phyloP scores from a whole-genome alignment of 92 coral and sea anemone species.

The Metridium senile region DNA sequence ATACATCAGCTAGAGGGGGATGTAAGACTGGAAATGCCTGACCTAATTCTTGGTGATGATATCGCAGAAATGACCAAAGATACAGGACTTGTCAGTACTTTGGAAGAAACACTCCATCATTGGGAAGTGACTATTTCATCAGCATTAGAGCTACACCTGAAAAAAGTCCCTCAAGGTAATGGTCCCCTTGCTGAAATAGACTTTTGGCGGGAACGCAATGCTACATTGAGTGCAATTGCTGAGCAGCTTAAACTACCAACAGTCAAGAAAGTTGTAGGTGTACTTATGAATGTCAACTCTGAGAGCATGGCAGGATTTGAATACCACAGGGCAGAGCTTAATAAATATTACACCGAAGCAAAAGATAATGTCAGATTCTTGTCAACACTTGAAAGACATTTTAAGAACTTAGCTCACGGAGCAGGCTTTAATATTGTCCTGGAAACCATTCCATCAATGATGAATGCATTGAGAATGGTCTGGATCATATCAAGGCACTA shows the following conservation, averaged over 20 bases:
- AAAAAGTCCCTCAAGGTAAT: conserved; percentile 95
- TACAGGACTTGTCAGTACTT: conserved; percentile 54
- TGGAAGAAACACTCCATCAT: conserved; percentile 91
- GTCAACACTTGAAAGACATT: conserved; percentile 95
- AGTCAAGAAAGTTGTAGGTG: conserved; percentile 87
- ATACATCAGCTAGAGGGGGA: conserved; percentile 98
- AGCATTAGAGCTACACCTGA: conserved; percentile 86
- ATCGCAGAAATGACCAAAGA: conserved; percentile 86
- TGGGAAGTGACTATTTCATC: conserved; percentile 97
- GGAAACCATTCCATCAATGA: conserved; percentile 99
- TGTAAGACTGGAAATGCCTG: conserved; percentile 91
- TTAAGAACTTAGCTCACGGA: conserved; percentile 96
- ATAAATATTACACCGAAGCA: conserved; percentile 94
- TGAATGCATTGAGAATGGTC: conserved; percentile 99
- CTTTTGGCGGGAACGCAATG: conserved; percentile 99
- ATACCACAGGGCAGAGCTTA: conserved; percentile 93
- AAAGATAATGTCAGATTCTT: conserved; percentile 97
- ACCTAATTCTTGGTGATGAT: conserved; percentile 87
- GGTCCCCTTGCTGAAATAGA: conserved; percentile 99
- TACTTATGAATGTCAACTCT: conserved; percentile 74
- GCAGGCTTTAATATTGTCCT: conserved; percentile 95
- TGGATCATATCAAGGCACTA: conserved; percentile 99
- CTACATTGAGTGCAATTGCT: conserved; percentile 92
- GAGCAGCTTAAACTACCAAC: conserved; percentile 96
- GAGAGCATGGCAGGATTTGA: conserved; percentile 93